These are phyloP conservation scores for Cantharis lateralis DNA, from an alignment of 2,888 invertebrate species.

Conservation along the genomic window DNA sequence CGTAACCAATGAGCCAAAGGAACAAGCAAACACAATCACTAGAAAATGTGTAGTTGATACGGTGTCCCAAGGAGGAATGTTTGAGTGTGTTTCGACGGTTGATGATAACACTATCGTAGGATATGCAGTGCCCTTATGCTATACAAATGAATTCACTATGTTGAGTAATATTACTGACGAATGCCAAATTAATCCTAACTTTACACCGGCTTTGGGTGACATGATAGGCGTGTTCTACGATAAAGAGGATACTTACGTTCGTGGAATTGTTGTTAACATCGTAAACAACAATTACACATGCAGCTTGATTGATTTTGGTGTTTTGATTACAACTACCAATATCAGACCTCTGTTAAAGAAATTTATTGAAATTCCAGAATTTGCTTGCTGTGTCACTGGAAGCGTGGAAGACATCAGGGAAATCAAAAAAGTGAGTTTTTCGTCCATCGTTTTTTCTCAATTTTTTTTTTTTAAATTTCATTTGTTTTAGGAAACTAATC, in stretches of 20 bases:
- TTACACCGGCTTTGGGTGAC: constrained; percentile 31
- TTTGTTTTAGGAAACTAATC: neutral
- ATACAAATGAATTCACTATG: neutral
- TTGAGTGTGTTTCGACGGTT: constrained; percentile 8
- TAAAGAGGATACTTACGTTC: constrained; percentile 27
- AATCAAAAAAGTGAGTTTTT: neutral
- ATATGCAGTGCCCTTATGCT: constrained; percentile 6
- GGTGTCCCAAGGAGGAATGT: neutral
- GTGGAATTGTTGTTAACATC: constrained; percentile 27
- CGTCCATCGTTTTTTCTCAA: too few species aligned
- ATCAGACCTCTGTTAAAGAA: constrained; percentile 24
- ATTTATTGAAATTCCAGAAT: constrained; percentile 29
- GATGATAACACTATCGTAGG: constrained; percentile 17
- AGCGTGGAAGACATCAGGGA: neutral
- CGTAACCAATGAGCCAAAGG: too few species aligned
- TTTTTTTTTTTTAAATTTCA: neutral
- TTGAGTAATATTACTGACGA: constrained; percentile 16
- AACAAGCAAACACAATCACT: too few species aligned
- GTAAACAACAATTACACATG: constrained; percentile 22
- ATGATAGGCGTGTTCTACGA: constrained; percentile 13
- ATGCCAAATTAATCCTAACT: constrained; percentile 8
- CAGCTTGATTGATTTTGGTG: constrained; percentile 36
- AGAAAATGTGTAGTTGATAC: constrained; percentile 11
- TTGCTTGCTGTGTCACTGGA: constrained; percentile 26
- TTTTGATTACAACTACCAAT: constrained; percentile 12